A percentile compares a stretch with the other conserved stretches of the same genome.
These are phyloP conservation scores for Cynoglossus semilaevis DNA, from an alignment of 2,113 vertebrate species.

Conservation along the genomic window DNA sequence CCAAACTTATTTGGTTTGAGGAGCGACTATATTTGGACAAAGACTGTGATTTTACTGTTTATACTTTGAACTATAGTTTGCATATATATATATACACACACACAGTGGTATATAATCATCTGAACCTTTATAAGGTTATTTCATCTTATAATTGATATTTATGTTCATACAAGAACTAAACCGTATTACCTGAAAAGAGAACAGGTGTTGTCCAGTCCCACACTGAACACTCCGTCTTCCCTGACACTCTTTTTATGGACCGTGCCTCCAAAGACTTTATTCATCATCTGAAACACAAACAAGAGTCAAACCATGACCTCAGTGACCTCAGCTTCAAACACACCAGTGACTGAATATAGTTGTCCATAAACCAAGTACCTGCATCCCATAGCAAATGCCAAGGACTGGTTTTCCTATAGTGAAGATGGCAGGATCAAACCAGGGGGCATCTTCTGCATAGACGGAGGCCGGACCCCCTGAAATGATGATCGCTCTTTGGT, in stretches of 20 bases:
- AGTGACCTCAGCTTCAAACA: no score
- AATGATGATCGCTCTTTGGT: slow-evolving; percentile 90
- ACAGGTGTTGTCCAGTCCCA: slow-evolving; percentile 91
- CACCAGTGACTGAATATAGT: neutral
- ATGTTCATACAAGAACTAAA: no score
- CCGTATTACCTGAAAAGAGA: slow-evolving; percentile 88
- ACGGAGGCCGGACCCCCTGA: slow-evolving; percentile 98
- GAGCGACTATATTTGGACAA: no score
- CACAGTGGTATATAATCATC: no score
- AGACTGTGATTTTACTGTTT: no score
- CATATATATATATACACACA: no score
- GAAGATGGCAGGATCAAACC: slow-evolving; percentile 98
- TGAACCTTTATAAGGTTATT: no score
- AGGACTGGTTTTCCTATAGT: slow-evolving; percentile 95
- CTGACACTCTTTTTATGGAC: slow-evolving; percentile 94
- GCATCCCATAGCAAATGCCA: slow-evolving; percentile 99
- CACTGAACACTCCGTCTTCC: slow-evolving; percentile 95
- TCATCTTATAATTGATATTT: no score
- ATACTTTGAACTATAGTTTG: no score
- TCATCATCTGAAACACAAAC: slow-evolving; percentile 90
- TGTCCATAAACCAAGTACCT: slow-evolving; percentile 75
- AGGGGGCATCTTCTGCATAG: slow-evolving; percentile 96
- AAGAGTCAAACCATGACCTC: neutral
- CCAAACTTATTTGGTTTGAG: no score
- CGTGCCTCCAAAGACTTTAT: slow-evolving; percentile 97